These are phyloP conservation scores for Tiliacea citrago DNA, from an alignment of 2,888 invertebrate genomes.

Conservation along the genomic window DNA sequence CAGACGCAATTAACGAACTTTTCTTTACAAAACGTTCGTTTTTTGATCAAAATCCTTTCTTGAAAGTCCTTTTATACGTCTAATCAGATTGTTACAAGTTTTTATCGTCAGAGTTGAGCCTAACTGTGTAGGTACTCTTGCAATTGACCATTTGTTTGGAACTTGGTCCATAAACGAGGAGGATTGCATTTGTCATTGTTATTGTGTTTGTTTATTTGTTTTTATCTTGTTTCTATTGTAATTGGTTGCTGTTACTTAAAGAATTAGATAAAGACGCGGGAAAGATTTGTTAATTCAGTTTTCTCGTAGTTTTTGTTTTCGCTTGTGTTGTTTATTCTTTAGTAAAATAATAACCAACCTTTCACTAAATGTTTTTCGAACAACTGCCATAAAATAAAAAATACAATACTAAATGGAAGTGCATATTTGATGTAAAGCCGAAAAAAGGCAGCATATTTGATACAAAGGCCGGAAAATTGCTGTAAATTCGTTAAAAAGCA, in stretches of 20 bases:
- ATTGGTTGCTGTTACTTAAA: constrained; percentile 47
- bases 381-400: background rate
- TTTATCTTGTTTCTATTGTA: constrained; percentile 60
- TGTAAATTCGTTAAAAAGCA: constrained; percentile 59
- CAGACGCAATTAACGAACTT: constrained; percentile 59
- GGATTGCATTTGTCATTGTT: constrained; percentile 64
- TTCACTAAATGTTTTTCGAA: constrained; percentile 24
- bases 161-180: constrained; percentile 54
- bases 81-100: constrained; percentile 65
- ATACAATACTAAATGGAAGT: constrained; percentile 11
- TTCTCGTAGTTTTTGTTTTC: background rate
- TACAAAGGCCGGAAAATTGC: constrained; percentile 52
- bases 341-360: constrained; percentile 27
- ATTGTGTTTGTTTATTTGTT: constrained; percentile 60
- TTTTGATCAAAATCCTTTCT: constrained; percentile 58
- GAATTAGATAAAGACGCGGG: constrained; percentile 29
- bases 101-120: constrained; percentile 62
- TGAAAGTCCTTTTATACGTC: constrained; percentile 50
- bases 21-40: constrained; percentile 54
- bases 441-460: constrained; percentile 48
- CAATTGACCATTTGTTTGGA: constrained; percentile 61
- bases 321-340: background rate
- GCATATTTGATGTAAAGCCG: constrained; percentile 40
- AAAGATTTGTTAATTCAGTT: constrained; percentile 14
- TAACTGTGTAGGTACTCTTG: constrained; percentile 53